phyloP scores from a whole-genome alignment of 2,113 vertebrate genomes.

The Herpetotheres cachinnans region DNA sequence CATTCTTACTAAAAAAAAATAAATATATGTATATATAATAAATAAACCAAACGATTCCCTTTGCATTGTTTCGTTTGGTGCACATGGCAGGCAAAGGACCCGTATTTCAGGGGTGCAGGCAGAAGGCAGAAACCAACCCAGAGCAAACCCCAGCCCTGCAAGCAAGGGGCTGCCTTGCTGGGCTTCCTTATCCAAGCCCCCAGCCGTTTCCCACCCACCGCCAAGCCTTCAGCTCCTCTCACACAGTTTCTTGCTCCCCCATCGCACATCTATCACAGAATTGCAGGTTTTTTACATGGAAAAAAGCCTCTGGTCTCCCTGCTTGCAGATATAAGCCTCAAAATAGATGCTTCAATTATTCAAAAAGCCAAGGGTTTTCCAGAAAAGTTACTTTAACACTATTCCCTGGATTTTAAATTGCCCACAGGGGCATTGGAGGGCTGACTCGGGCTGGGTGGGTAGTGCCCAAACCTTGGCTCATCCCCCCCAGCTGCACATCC shows the following conservation, averaged over 20 bases:
- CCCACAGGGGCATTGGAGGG: no score
- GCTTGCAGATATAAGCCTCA: neutral
- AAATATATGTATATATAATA: no score
- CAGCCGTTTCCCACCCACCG: neutral
- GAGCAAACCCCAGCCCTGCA: neutral
- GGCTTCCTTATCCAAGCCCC: neutral
- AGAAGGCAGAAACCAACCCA: neutral
- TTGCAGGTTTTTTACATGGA: fast-evolving
- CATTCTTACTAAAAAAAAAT: neutral
- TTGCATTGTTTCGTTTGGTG: neutral
- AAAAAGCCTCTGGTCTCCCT: neutral
- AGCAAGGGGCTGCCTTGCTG: neutral
- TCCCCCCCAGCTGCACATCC: neutral
- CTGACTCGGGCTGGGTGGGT: neutral
- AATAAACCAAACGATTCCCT: neutral
- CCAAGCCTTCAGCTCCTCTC: neutral
- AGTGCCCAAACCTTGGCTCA: neutral
- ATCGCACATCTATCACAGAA: fast-evolving
- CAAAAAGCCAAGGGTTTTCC: neutral
- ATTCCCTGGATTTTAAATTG: neutral
- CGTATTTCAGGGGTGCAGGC: neutral
- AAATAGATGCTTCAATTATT: neutral
- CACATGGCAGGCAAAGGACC: fast-evolving
- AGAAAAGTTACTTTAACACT: neutral
- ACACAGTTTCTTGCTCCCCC: neutral